Conservation (phyloP, 2,888 invertebrate genomes). For the Caenorhabditis wallacei region DNA sequence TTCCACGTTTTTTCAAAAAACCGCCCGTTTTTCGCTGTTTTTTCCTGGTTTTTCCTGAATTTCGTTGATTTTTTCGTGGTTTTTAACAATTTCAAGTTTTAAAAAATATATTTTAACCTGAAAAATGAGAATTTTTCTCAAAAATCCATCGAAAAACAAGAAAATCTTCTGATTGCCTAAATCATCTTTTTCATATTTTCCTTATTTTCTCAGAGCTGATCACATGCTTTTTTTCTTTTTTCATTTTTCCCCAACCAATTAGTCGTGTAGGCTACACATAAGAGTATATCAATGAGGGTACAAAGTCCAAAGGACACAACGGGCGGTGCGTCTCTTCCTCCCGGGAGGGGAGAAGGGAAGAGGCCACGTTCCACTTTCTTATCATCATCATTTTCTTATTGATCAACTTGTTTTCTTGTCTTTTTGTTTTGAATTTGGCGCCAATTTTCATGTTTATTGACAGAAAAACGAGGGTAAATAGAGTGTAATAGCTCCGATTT, state of each 20-base stretch:
- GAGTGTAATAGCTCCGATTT: constrained; percentile 32
- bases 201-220: neutral
- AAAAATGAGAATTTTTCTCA: too few relatives aligned
- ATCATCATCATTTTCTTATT: constrained; percentile 14
- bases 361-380: constrained; percentile 39
- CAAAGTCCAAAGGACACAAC: constrained; percentile 58
- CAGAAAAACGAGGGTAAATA: constrained; percentile 7
- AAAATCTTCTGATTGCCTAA: too few relatives aligned
- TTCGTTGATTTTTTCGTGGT: too few relatives aligned
- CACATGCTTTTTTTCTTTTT: neutral
- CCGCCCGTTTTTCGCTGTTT: too few relatives aligned
- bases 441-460: too few relatives aligned
- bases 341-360: neutral
- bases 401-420: neutral
- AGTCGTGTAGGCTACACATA: constrained; percentile 49
- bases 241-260: neutral
- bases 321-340: constrained; percentile 34
- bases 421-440: neutral
- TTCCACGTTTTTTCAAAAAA: too few relatives aligned
- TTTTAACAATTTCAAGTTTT: too few relatives aligned
- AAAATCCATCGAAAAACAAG: too few relatives aligned
- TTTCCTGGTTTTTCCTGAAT: too few relatives aligned
- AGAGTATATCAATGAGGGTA: constrained; percentile 45
- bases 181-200: too few relatives aligned
- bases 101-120: too few relatives aligned